A percentile compares a stretch with the other conserved stretches of the same genome.
Conservation (phyloP, 2,888 invertebrate species). For the Nomada goodeniana region DNA sequence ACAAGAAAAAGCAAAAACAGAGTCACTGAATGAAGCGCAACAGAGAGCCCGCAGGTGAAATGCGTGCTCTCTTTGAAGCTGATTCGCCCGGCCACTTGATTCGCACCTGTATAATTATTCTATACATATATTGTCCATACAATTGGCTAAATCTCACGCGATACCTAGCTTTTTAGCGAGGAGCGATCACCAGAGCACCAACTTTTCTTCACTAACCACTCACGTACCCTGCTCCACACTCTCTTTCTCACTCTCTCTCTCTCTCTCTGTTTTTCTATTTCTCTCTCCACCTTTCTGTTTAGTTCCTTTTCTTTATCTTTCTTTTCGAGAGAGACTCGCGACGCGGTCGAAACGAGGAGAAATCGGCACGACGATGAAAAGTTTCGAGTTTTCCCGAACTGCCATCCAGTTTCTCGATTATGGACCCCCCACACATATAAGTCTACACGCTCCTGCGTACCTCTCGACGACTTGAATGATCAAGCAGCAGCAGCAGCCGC, state of each 20-base stretch:
- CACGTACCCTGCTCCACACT: conserved; percentile 51
- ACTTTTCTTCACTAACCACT: conserved; percentile 67
- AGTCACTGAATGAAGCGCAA: conserved; percentile 61
- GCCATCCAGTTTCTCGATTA: conserved; percentile 50
- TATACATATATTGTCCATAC: conserved; percentile 61
- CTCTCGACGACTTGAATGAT: conserved; percentile 31
- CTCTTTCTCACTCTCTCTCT: conserved; percentile 1
- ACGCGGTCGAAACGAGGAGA: conserved; percentile 43
- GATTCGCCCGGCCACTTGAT: conserved; percentile 76
- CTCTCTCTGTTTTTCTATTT: conserved; percentile 15
- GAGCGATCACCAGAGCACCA: conserved; percentile 80
- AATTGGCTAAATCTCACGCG: conserved; percentile 77
- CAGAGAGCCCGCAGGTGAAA: conserved; percentile 63
- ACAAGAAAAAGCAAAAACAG: conserved; percentile 11
- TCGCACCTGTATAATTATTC: conserved; percentile 56
- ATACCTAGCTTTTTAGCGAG: conserved; percentile 82
- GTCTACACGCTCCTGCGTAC: background rate
- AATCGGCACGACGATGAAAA: conserved; percentile 43
- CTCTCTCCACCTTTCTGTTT: conserved; percentile 28
- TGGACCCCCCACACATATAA: background rate
- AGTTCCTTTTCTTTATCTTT: conserved; percentile 33
- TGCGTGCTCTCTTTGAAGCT: conserved; percentile 71
- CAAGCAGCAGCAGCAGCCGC: conserved; percentile 1
- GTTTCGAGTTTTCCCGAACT: conserved; percentile 33
- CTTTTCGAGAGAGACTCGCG: conserved; percentile 52